A percentile compares a stretch with the other conserved stretches of the same genome.
These are phyloP conservation scores for Galerucella pusilla DNA, from an alignment of 2,888 invertebrate species.

Conservation along the genomic window DNA sequence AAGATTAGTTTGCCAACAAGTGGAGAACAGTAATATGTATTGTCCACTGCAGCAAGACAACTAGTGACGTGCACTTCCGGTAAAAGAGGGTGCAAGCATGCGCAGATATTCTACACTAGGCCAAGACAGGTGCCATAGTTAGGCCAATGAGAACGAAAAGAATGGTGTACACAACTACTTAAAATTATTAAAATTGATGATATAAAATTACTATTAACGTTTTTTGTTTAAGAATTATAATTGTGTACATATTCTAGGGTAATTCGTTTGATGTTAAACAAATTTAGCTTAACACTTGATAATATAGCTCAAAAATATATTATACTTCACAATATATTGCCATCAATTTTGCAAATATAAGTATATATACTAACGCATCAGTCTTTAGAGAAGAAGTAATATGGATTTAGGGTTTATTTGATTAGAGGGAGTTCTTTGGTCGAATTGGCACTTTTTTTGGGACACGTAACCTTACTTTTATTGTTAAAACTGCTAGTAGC, in stretches of 20 bases:
- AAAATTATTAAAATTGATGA: background rate
- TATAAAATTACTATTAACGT: background rate
- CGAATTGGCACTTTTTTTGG: constrained; percentile 23
- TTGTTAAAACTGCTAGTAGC: background rate
- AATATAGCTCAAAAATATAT: constrained; percentile 65
- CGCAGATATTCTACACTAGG: constrained; percentile 54
- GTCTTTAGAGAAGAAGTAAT: constrained; percentile 62
- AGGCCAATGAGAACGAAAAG: constrained; percentile 47
- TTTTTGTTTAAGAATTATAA: constrained; percentile 31
- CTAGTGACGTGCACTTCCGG: constrained; percentile 59
- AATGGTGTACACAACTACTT: constrained; percentile 30
- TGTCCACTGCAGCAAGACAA: constrained; percentile 63
- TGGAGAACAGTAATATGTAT: constrained; percentile 61
- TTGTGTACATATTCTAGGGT: constrained; percentile 33
- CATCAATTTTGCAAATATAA: constrained; percentile 63
- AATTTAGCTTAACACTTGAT: constrained; percentile 44
- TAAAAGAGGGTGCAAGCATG: constrained; percentile 52
- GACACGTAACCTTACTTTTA: background rate
- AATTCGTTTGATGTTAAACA: constrained; percentile 9
- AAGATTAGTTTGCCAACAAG: constrained; percentile 64
- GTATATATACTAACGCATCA: constrained; percentile 60
- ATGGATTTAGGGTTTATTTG: constrained; percentile 34
- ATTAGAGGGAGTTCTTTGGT: background rate
- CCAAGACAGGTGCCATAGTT: constrained; percentile 50
- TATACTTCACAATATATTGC: constrained; percentile 61